Conservation (phyloP, 2,888 invertebrate species). For the Acholoe squamosa region DNA sequence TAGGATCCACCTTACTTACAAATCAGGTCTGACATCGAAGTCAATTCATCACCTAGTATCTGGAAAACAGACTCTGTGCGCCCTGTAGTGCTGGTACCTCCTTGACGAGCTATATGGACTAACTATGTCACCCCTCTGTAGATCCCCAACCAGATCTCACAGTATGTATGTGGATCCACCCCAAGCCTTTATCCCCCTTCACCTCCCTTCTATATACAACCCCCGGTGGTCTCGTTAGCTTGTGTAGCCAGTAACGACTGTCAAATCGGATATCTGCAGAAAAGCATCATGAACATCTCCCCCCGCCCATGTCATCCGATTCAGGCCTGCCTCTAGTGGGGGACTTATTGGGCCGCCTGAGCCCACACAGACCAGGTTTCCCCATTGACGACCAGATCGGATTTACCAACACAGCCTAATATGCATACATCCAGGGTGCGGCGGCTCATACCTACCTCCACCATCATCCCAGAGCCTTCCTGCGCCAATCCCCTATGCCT, state of each 20-base stretch:
- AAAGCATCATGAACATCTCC: neutral
- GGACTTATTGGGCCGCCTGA: slow-evolving; percentile 2
- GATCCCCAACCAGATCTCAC: too few relatives aligned
- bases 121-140: too few relatives aligned
- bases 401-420: neutral
- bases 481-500: neutral
- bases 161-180: too few relatives aligned
- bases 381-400: neutral
- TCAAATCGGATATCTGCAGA: neutral
- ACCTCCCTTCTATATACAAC: neutral
- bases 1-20: too few relatives aligned
- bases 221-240: neutral
- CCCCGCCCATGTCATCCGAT: neutral
- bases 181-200: too few relatives aligned
- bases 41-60: too few relatives aligned
- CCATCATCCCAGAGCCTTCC: neutral
- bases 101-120: too few relatives aligned
- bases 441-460: neutral
- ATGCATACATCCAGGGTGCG: neutral
- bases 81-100: too few relatives aligned
- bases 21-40: too few relatives aligned
- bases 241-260: neutral
- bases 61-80: too few relatives aligned
- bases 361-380: neutral
- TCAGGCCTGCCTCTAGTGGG: neutral